A percentile compares a stretch with the other conserved stretches of the same genome.
Conservation (phyloP, 2,797 vertebrate species). For the Coccyzus lansbergi region DNA sequence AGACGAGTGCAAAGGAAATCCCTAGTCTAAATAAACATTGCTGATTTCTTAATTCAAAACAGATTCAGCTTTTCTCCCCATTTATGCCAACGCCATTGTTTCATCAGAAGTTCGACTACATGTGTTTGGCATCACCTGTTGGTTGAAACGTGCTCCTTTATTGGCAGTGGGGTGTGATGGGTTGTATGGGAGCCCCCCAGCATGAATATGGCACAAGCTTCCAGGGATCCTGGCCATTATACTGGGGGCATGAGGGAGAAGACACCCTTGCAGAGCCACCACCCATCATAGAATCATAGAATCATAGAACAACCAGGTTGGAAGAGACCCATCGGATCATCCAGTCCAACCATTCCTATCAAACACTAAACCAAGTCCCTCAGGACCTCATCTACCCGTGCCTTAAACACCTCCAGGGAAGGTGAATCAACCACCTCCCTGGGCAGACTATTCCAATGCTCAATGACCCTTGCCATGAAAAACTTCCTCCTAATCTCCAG, state of each 20-base stretch:
- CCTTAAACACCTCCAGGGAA: too few species aligned
- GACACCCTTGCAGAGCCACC: background rate
- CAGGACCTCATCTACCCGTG: too few species aligned
- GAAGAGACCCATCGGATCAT: too few species aligned
- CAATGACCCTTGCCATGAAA: too few species aligned
- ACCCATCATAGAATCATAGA: too few species aligned
- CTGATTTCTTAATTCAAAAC: background rate
- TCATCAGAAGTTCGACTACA: rapidly evolving
- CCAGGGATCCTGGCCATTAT: background rate
- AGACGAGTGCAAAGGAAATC: background rate
- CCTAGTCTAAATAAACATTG: background rate
- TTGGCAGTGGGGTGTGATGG: background rate
- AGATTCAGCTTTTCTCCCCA: background rate
- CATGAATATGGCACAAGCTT: background rate
- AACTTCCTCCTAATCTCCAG: too few species aligned
- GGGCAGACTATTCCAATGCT: too few species aligned
- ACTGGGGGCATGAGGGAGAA: background rate
- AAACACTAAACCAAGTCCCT: too few species aligned
- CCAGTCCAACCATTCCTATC: too few species aligned
- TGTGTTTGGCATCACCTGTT: background rate
- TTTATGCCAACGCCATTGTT: background rate
- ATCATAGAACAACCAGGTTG: too few species aligned
- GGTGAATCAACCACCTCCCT: too few species aligned
- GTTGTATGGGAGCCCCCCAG: background rate
- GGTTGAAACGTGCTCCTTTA: background rate